These are phyloP conservation scores for Ctenoplectra terminalis DNA, from an alignment of 1,140 invertebrate genomes.

Conservation along the genomic window DNA sequence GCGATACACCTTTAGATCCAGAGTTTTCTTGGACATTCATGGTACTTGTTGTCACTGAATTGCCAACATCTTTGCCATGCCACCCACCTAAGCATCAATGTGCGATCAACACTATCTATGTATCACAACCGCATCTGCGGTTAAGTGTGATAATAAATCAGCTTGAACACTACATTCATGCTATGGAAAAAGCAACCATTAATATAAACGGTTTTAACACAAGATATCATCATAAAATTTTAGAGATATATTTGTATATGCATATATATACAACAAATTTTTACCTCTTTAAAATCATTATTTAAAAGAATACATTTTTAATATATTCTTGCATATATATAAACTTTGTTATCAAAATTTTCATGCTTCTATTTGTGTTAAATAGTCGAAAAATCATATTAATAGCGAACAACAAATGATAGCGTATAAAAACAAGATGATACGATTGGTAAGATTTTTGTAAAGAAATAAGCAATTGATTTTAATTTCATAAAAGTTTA, in stretches of 20 bases:
- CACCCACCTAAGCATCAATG: conserved; percentile 83
- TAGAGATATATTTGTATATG: conserved; percentile 5
- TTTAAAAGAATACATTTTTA: conserved; percentile 25
- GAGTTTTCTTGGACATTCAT: conserved; percentile 43
- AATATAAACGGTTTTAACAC: conserved; percentile 48
- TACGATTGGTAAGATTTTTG: background rate
- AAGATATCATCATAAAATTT: conserved; percentile 29
- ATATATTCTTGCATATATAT: background rate
- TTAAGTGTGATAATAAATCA: conserved; percentile 83
- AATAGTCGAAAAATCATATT: background rate
- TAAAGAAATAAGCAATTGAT: too few species aligned
- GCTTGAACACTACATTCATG: conserved; percentile 83
- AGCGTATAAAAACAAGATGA: background rate
- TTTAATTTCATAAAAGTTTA: background rate
- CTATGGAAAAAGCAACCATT: conserved; percentile 76
- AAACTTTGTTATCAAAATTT: background rate
- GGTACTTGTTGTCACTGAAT: conserved; percentile 46
- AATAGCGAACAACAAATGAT: background rate
- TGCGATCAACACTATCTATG: conserved; percentile 83
- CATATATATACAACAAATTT: conserved; percentile 16
- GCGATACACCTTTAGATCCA: conserved; percentile 58
- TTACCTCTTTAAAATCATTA: conserved; percentile 18
- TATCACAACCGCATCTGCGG: conserved; percentile 79
- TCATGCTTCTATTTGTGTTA: background rate
- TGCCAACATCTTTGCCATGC: conserved; percentile 64